Evolutionary conservation across 2,888 invertebrate species (phyloP), one percentile per base, ranked within the genome.

Genomic region (Melanostoma mellinum): DNA sequence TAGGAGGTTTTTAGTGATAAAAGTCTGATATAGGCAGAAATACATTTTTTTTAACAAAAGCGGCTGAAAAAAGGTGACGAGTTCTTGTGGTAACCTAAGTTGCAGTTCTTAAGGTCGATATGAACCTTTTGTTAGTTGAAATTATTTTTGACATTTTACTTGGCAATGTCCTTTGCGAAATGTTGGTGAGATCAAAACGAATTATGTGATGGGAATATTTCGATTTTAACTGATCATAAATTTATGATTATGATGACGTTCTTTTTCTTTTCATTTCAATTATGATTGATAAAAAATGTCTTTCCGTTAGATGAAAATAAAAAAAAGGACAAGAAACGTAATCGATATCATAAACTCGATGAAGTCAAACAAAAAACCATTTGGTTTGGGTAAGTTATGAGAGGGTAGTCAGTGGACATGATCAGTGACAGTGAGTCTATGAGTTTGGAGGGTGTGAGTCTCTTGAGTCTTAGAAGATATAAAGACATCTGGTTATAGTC

Each of bases 61-160:
- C 20, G 53, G 35, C 74, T 68, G 80, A 58, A 56, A 77, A 48
- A 81, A 82, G 72, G 81, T 76, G 76, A 68, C 61, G 72, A 76
- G 40, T 69, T 77, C 78, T 61, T 82, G 82, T 58, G 82, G 82
- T 82, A 77, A 65, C 73, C 63, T 73, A 58, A 78, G 77, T 68
- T 65, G 63, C 73, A 67, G 55, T 72, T 40, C 44, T 53, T 58
- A 33, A 6, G 61, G 55, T 53, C 63, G 61, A 61, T 63, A 30
- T 30, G 63, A 50, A 50, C 63, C 82, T 65, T 77, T 82, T 82
- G 77, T 82, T 40, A 40, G 73, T 30, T 38, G 32, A 74, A 80
- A 69, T 80, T 60, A 30, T 61, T 56, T 77, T 50, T 61, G 76
- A 72, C 55, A 55, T 60, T 65, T 76, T 76, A 56, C 48, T 75